Evolutionary conservation across 2,113 vertebrate genomes (phyloP).

Genomic region (Channa maculata): DNA sequence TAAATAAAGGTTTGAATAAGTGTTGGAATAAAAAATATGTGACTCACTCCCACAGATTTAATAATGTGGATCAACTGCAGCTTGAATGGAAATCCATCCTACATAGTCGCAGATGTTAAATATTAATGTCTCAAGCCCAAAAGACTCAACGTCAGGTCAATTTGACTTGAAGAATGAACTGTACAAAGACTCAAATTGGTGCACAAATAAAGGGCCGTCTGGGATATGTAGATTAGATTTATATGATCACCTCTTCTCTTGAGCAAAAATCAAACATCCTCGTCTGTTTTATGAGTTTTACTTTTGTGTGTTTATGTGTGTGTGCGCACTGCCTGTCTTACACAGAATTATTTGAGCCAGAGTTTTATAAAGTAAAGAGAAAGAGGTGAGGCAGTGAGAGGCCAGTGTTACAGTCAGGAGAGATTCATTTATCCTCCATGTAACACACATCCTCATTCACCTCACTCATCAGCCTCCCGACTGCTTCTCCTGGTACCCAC

Average conservation of each 20-base stretch:
- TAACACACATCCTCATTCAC: conserved; percentile 57
- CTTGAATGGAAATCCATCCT: conserved; percentile 39
- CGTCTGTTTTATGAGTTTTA: too few species aligned
- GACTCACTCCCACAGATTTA: conserved; percentile 59
- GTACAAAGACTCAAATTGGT: conserved; percentile 9
- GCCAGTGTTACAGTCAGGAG: conserved; percentile 55
- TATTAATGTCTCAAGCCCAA: conserved; percentile 25
- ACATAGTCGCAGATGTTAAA: conserved; percentile 30
- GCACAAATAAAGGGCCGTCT: conserved; percentile 25
- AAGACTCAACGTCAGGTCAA: conserved; percentile 24
- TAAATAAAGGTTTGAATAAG: conserved; percentile 38
- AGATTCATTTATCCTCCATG: conserved; percentile 64
- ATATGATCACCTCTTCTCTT: background rate
- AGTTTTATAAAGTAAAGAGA: conserved; percentile 37
- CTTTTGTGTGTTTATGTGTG: background rate
- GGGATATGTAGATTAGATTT: conserved; percentile 8
- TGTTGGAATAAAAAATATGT: conserved; percentile 30
- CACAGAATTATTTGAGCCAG: conserved; percentile 30
- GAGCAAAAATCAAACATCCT: conserved; percentile 26
- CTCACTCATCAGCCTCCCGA: conserved; percentile 43
- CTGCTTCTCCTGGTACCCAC: conserved; percentile 50
- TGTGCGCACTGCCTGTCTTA: conserved; percentile 6
- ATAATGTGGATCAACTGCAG: conserved; percentile 42
- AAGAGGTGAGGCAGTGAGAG: conserved; percentile 57
- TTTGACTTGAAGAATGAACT: conserved; percentile 10